A percentile compares a stretch with the other conserved stretches of the same genome.
Conservation (phyloP, 2,888 invertebrate genomes). For the Dysmachus trigonus region DNA sequence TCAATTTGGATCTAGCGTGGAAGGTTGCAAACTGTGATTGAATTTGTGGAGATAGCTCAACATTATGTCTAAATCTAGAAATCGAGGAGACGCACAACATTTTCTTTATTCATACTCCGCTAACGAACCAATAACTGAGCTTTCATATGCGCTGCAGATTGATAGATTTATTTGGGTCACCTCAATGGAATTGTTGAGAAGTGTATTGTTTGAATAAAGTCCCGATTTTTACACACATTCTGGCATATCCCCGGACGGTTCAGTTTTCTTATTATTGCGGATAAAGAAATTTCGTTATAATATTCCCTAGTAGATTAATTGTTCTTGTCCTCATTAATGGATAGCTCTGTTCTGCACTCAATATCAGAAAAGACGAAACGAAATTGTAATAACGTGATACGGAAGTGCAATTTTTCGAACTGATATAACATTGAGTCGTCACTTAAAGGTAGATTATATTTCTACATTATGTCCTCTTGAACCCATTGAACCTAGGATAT, state of each 20-base stretch:
- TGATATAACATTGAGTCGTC: no score
- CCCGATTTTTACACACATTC: background rate
- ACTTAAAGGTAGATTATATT: no score
- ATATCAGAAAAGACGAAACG: no score
- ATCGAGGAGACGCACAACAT: background rate
- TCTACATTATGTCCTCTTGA: no score
- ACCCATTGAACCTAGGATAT: no score
- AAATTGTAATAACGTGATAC: no score
- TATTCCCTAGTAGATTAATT: background rate
- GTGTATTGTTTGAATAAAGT: background rate
- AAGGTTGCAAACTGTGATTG: background rate
- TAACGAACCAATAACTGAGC: background rate
- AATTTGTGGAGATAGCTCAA: background rate
- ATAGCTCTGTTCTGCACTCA: no score
- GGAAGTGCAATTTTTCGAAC: no score
- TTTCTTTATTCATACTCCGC: background rate
- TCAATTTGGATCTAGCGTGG: background rate
- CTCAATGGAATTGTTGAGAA: background rate
- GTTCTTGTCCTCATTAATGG: background rate
- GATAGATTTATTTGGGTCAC: background rate
- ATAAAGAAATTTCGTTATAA: background rate
- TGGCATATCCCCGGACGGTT: background rate
- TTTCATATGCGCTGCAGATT: background rate
- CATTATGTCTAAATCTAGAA: background rate
- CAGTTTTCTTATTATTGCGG: background rate